These are phyloP conservation scores for Dexiosoma caninum DNA, from an alignment of 2,888 invertebrate species.

Conservation along the genomic window DNA sequence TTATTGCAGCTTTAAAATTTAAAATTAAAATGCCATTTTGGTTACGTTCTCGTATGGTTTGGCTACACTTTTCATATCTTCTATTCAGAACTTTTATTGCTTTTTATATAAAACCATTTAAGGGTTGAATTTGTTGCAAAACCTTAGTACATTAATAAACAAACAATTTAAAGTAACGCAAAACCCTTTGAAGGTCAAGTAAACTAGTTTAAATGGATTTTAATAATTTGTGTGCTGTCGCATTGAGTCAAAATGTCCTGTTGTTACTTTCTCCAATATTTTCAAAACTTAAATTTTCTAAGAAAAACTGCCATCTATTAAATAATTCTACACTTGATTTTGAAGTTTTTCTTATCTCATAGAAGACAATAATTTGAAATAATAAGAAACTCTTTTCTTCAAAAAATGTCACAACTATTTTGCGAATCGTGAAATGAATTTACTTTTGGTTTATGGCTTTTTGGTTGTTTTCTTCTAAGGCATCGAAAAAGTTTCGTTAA, in stretches of 20 bases:
- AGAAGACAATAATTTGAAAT: constrained; percentile 24
- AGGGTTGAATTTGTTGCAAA: constrained; percentile 32
- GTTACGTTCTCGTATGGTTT: too few species aligned
- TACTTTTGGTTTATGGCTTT: constrained; percentile 46
- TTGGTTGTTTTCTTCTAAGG: constrained; percentile 57
- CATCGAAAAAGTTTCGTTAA: constrained; percentile 34
- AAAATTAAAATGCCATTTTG: too few species aligned
- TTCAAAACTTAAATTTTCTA: neutral
- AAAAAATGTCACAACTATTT: neutral
- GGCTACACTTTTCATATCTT: neutral
- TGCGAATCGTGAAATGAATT: neutral
- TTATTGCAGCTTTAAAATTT: too few species aligned
- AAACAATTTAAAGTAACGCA: neutral
- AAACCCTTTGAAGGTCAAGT: constrained; percentile 50
- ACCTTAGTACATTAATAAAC: neutral
- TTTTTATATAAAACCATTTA: neutral
- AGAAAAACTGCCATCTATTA: neutral
- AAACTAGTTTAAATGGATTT: constrained; percentile 24
- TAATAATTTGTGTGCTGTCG: neutral
- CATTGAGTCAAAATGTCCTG: neutral
- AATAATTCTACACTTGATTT: neutral
- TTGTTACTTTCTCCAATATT: constrained; percentile 14
- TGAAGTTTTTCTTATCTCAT: neutral
- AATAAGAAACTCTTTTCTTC: neutral
- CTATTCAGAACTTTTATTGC: constrained; percentile 10